Evolutionary conservation across 1,140 invertebrate genomes (phyloP).

Genomic region (Eriosoma lanigerum): DNA sequence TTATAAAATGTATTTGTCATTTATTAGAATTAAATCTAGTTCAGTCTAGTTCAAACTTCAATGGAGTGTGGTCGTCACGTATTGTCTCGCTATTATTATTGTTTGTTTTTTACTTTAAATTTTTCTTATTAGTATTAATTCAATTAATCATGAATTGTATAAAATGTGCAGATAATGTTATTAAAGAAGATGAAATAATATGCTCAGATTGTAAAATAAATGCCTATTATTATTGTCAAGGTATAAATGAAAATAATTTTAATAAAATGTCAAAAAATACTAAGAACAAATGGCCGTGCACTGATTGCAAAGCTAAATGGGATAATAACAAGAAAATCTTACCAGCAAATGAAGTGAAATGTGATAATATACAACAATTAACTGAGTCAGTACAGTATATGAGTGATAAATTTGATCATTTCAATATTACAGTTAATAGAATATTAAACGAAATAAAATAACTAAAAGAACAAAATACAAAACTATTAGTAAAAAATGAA

Average conservation of each 20-base stretch:
- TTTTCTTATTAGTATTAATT: no score
- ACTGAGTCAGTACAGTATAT: constrained; percentile 19
- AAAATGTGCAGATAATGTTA: background rate
- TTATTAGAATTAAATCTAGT: no score
- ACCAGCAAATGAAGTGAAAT: background rate
- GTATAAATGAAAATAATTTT: constrained; percentile 8
- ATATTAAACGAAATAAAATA: constrained; percentile 6
- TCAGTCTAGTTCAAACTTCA: no score
- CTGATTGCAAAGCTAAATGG: background rate
- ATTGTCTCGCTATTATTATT: no score
- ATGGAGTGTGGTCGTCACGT: no score
- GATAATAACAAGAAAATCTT: background rate
- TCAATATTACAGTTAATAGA: constrained; percentile 1
- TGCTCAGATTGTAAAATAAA: constrained; percentile 2
- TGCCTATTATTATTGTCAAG: constrained; percentile 1
- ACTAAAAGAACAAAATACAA: constrained; percentile 7
- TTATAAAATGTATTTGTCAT: no score
- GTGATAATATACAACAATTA: constrained; percentile 23
- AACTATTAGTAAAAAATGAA: background rate
- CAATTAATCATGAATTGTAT: no score
- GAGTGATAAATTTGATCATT: constrained; percentile 1
- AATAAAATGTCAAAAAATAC: constrained; percentile 14
- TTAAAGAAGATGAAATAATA: constrained; percentile 17
- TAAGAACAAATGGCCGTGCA: background rate
- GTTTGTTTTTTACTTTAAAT: no score